These are phyloP conservation scores for Trachemys scripta DNA, from an alignment of 2,113 vertebrate species.

Conservation along the genomic window DNA sequence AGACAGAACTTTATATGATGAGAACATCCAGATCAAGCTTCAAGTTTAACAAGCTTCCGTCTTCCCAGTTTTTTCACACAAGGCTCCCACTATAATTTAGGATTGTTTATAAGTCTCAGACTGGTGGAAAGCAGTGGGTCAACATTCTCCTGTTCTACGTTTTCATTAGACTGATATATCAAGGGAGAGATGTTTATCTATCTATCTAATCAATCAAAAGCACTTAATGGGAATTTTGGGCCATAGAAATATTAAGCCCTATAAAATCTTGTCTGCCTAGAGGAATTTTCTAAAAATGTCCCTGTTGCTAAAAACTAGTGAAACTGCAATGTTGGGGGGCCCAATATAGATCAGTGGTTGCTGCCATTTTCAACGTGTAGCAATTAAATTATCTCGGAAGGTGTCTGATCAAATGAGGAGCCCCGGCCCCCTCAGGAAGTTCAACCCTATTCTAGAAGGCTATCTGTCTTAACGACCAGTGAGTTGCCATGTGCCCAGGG, in stretches of 20 bases:
- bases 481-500: no score
- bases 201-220: background rate
- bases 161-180: background rate
- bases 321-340: background rate
- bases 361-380: background rate
- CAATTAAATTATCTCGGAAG: background rate
- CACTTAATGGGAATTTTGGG: background rate
- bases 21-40: background rate
- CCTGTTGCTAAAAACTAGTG: background rate
- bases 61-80: background rate
- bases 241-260: background rate
- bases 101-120: background rate
- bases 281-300: accelerated
- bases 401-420: background rate
- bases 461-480: no score
- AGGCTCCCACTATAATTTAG: background rate
- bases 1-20: background rate
- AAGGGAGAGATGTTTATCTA: background rate
- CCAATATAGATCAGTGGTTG: background rate
- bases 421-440: no score
- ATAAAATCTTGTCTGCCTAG: background rate
- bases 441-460: no score
- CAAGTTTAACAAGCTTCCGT: background rate
- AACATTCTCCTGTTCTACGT: background rate
- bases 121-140: background rate